phyloP scores from a whole-genome alignment of 2,797 vertebrate species.

The Nyctalus aviator region DNA sequence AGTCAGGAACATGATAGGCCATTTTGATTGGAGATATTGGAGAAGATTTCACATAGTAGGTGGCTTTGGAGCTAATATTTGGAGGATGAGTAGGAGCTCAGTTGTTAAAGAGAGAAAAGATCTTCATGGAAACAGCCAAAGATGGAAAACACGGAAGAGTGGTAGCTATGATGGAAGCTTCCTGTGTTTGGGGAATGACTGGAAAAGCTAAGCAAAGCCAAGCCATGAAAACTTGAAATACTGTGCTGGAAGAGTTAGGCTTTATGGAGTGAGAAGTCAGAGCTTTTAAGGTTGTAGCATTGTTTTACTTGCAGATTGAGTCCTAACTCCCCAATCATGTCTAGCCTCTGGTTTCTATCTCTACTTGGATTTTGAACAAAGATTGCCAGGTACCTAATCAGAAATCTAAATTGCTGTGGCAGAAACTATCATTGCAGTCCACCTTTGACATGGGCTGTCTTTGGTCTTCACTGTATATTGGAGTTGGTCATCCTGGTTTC shows the following conservation, averaged over 20 bases:
- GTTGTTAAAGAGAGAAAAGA: not conserved
- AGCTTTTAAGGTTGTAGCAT: not conserved
- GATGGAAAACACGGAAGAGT: not conserved
- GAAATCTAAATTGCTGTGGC: not conserved
- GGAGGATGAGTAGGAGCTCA: not conserved
- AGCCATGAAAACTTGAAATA: not conserved
- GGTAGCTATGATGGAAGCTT: not conserved
- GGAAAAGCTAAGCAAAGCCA: not conserved
- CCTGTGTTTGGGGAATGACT: not conserved
- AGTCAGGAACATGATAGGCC: not conserved
- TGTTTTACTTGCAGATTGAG: not conserved
- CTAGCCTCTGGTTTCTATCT: not conserved
- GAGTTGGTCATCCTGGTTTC: not conserved
- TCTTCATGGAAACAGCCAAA: not conserved
- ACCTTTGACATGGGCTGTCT: not conserved
- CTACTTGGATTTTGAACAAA: not conserved
- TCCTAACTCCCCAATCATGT: not conserved
- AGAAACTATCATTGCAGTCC: not conserved
- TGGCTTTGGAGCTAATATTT: conserved; percentile 13
- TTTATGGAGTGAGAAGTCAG: not conserved
- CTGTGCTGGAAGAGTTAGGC: not conserved
- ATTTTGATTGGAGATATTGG: not conserved
- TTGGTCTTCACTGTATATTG: not conserved
- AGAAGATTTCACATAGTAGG: not conserved
- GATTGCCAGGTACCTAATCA: not conserved